Evolutionary conservation across 2,797 vertebrate genomes (phyloP), one percentile per base, ranked within the genome.

Genomic region (Gallinago solitaria): DNA sequence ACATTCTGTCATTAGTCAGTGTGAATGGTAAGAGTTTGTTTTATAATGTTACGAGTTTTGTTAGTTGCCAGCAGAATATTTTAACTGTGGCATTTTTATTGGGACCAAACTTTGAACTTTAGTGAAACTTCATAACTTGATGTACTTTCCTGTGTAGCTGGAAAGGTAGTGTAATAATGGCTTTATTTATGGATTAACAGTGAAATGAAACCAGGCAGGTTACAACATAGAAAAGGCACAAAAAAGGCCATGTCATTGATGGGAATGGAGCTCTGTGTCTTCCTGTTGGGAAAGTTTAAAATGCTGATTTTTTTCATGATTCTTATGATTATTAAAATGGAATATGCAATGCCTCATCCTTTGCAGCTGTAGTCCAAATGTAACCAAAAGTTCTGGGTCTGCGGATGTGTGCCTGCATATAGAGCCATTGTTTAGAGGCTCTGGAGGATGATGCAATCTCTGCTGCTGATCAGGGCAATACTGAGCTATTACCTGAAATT

Each of bases 1-100:
- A 98, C 92, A 98, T 99, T 91, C 98, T 99, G n/a, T 98, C 99
- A 18, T 97, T 99, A 77, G 98, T 98, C 92, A 98, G 96, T 53
- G 90, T 99, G 93, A 99, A 97, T 39, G 99, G 99, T 99, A 95
- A 98, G 98, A 78, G 6, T 70, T 70, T 0, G 4, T 74, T 61
- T 81, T 50, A 47, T 51, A 27, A 33, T 30, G 3, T 71, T 85
- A 33, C 37, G 53, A 24, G 6, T 24, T 78, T 90, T 87, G 32
- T 92, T 83, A 54, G 23, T 69, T 94, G 20, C 25, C 35, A 47
- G 12, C 59, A 33, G 35, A 35, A n/a, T 87, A 65, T 88, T 86
- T 92, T 16, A 64, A 5, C 69, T 96, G 1, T 51, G 35, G 41
- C 39, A 15, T 67, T 92, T 76, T 81, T 90, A n/a, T 37, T 68